A percentile compares a stretch with the other conserved stretches of the same genome.
These are phyloP conservation scores for Morelia viridis DNA, from an alignment of 2,797 vertebrate genomes.

Conservation along the genomic window DNA sequence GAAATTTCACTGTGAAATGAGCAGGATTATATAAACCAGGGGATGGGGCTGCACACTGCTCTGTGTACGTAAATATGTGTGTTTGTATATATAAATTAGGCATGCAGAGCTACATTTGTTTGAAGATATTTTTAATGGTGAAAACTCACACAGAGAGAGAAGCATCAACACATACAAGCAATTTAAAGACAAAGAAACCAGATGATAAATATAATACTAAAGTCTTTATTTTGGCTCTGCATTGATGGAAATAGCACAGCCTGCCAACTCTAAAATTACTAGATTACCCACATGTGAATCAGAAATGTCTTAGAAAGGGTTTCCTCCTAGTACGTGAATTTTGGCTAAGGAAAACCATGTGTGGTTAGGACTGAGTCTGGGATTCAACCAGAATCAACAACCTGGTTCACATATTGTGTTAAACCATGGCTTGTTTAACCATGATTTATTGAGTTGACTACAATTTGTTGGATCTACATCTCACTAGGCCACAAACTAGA, in stretches of 20 bases:
- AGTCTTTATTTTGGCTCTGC: neutral
- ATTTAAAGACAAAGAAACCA: constrained; percentile 6
- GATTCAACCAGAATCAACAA: neutral
- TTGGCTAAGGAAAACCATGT: neutral
- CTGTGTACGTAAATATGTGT: neutral
- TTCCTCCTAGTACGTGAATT: neutral
- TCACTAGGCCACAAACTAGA: neutral
- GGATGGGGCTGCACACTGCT: neutral
- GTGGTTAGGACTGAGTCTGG: neutral
- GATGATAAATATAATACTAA: neutral
- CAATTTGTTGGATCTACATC: neutral
- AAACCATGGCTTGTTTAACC: neutral
- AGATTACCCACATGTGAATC: neutral
- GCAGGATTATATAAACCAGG: neutral
- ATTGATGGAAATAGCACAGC: neutral
- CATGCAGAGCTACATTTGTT: neutral
- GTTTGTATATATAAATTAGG: neutral
- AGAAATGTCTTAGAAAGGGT: neutral
- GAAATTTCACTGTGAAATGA: neutral
- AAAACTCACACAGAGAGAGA: neutral
- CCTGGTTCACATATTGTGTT: neutral
- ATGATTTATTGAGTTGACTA: neutral
- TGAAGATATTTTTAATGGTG: constrained; percentile 1
- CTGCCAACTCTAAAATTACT: neutral
- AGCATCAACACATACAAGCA: neutral